Conservation (phyloP, 2,888 invertebrate genomes). For the Megalurothrips usitatus region DNA sequence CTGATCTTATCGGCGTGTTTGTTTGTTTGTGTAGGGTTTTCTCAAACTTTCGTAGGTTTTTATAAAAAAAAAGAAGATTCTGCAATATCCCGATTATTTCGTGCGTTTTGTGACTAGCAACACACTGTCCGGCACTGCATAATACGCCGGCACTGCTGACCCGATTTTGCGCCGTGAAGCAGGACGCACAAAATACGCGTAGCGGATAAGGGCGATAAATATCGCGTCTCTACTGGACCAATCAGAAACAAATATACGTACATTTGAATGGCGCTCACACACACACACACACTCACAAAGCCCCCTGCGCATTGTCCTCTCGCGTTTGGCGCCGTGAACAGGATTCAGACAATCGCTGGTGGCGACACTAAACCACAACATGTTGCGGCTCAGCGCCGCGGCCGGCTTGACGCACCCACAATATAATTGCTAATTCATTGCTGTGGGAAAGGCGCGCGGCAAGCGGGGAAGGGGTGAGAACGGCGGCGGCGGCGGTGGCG, state of each 20-base stretch:
- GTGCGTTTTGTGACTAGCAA: no score
- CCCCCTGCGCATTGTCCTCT: neutral
- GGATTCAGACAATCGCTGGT: neutral
- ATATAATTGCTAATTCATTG: constrained; percentile 19
- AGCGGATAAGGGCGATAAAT: neutral
- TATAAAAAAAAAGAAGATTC: neutral
- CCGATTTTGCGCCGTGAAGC: no score
- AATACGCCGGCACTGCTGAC: no score
- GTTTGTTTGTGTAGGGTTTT: no score
- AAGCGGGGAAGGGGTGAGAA: neutral
- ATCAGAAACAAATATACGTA: neutral
- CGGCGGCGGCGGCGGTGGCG: no score
- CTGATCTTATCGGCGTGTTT: no score
- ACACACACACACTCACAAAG: neutral
- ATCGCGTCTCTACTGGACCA: neutral
- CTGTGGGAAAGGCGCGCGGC: neutral
- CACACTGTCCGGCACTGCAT: no score
- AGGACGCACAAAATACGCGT: no score
- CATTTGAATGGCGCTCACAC: neutral
- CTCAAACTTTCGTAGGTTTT: no score
- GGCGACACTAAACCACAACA: neutral
- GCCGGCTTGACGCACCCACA: neutral
- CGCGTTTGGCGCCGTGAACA: neutral
- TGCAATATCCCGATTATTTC: neutral
- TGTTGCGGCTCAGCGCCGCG: constrained; percentile 1